Evolutionary conservation across 2,113 vertebrate species (phyloP), one percentile per base, ranked within the genome.

Genomic region (Scomber scombrus): DNA sequence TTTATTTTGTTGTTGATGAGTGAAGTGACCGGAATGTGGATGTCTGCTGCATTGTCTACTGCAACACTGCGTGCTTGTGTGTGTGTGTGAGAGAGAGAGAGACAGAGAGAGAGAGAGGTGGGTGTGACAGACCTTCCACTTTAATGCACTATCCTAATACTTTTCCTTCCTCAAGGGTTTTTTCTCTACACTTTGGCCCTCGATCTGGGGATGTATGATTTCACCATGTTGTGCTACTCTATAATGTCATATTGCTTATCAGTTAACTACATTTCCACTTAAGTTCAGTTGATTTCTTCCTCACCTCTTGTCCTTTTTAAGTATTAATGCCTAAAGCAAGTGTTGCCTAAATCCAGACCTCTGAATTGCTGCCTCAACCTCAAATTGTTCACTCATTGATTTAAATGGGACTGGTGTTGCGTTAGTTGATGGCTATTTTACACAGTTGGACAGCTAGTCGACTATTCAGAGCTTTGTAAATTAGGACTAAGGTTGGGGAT

Each of bases 11-110:
- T 69, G 70, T 61, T 57, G 13, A 64, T 34, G 49, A 62, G 76
- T 71, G 66, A 71, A 77, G 75, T 68, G 78, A 81, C 72, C 65
- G 65, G 69, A 81, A 85, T 65, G 80, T 81, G 75, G 82, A 68
- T 55, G 65, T 11, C 74, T 88, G 80, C 77, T 86, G 83, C 70
- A 85, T 81, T 85, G 77, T 87, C 73, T 87, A 45, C 84, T 79
- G 84, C 84, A 82, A 73, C 62, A 11, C 16, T 31, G 29, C 56
- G 56, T 21, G 14, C 65, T 51, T 57, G 45, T 57, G 3, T 79
- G 46, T 64, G 40, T 29, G 66, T 60, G 47, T 60, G 47, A 11
- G 55, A 13, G 69, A 9, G 58, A 10, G 52, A 18, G 45, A 9
- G 29, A 13, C 19, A 4, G 31, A 10, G 56, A 14, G 50, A 43